Conservation (phyloP, 2,113 vertebrate species). For the Stegastes partitus region DNA sequence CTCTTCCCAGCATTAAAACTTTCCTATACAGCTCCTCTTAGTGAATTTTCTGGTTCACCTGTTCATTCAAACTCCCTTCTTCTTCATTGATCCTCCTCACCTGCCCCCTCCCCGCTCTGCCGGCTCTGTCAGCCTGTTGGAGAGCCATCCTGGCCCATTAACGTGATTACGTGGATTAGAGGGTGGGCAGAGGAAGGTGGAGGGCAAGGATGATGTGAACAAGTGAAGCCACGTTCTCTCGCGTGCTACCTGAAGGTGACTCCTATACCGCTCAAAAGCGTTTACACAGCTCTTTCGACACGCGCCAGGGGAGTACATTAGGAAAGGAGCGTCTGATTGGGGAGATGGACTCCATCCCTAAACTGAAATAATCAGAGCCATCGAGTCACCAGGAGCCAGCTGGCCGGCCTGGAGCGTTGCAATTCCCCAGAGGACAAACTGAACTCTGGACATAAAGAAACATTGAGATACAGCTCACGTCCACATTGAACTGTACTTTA, state of each 20-base stretch:
- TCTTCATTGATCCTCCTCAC: slow-evolving; percentile 16
- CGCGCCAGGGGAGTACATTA: slow-evolving; percentile 56
- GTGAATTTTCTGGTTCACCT: background rate
- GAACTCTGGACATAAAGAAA: slow-evolving; percentile 38
- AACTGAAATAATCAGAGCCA: slow-evolving; percentile 57
- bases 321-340: slow-evolving; percentile 49
- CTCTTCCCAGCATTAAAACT: background rate
- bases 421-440: slow-evolving; percentile 51
- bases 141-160: slow-evolving; percentile 54
- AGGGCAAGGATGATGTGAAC: slow-evolving; percentile 33
- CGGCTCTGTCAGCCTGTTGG: background rate
- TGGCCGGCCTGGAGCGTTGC: slow-evolving; percentile 50
- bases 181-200: slow-evolving; percentile 45
- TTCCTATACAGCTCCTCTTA: background rate
- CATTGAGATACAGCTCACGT: slow-evolving; percentile 2
- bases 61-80: slow-evolving; percentile 10
- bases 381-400: slow-evolving; percentile 52
- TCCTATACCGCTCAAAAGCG: slow-evolving; percentile 50
- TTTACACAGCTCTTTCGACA: slow-evolving; percentile 63
- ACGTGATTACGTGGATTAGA: slow-evolving; percentile 45
- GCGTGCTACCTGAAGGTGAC: slow-evolving; percentile 71
- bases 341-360: slow-evolving; percentile 54
- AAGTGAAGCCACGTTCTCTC: slow-evolving; percentile 24
- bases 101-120: background rate
- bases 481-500: background rate